Evolutionary conservation across 1,140 invertebrate genomes (phyloP).

Genomic region (Drosophila baimaii): DNA sequence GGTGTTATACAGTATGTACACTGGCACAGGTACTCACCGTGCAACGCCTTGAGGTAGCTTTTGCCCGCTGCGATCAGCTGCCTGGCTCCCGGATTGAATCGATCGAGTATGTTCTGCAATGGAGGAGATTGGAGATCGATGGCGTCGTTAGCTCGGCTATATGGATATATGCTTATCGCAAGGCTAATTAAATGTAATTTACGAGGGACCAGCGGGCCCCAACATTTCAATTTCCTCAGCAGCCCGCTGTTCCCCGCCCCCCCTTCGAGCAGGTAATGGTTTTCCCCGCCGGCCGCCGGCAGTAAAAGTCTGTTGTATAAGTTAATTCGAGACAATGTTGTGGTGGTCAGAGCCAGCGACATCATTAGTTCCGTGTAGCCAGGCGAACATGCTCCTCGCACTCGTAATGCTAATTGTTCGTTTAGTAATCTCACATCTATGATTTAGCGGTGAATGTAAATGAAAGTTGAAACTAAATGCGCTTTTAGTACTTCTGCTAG

Average conservation of each 20-base stretch:
- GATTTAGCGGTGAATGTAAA: conserved; percentile 54
- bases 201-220: conserved; percentile 43
- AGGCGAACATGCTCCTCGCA: conserved; percentile 29
- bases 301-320: conserved; percentile 74
- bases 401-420: conserved; percentile 62
- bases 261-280: conserved; percentile 28
- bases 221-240: conserved; percentile 59
- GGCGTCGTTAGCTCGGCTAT: conserved; percentile 27
- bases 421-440: conserved; percentile 42
- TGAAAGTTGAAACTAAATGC: conserved; percentile 29
- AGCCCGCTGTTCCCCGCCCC: not conserved
- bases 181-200: conserved; percentile 65
- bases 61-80: conserved; percentile 97
- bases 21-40: conserved; percentile 88
- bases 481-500: not conserved
- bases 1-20: conserved; percentile 19
- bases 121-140: conserved; percentile 35
- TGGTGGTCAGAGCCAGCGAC: conserved; percentile 57
- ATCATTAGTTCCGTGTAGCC: conserved; percentile 72
- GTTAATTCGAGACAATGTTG: conserved; percentile 57
- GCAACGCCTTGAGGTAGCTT: conserved; percentile 95
- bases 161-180: conserved; percentile 26
- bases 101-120: conserved; percentile 96
- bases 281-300: conserved; percentile 53
- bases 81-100: conserved; percentile 95